These are phyloP conservation scores for Lerema accius DNA, from an alignment of 1,140 invertebrate species.

Conservation along the genomic window DNA sequence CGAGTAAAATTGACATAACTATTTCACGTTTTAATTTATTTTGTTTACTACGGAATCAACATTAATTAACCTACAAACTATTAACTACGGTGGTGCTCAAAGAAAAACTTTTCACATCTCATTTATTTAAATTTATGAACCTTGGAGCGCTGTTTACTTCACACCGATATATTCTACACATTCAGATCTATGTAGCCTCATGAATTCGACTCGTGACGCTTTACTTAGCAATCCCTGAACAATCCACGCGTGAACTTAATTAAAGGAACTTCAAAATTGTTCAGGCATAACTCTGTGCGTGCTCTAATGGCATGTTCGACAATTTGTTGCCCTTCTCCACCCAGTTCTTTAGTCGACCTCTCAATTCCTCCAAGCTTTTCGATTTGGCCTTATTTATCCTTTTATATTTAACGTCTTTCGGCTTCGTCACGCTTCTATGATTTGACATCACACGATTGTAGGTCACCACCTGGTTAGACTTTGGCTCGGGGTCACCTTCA, in stretches of 20 bases:
- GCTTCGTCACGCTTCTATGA: constrained; percentile 94
- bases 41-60: background rate
- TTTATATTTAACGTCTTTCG: constrained; percentile 95
- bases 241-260: constrained; percentile 34
- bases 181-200: constrained; percentile 19
- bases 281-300: constrained; percentile 80
- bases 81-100: constrained; percentile 2
- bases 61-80: background rate
- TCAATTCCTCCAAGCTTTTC: constrained; percentile 92
- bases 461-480: constrained; percentile 86
- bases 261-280: constrained; percentile 47
- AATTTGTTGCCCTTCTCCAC: constrained; percentile 90
- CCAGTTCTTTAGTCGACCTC: constrained; percentile 92
- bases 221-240: constrained; percentile 19
- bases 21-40: background rate
- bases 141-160: background rate
- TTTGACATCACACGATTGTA: constrained; percentile 95
- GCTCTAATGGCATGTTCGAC: constrained; percentile 76
- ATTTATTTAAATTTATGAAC: background rate
- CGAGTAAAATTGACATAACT: background rate
- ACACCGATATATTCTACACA: background rate
- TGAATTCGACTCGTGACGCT: background rate
- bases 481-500: constrained; percentile 66
- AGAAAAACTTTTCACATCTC: background rate
- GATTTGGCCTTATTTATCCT: constrained; percentile 95